Evolutionary conservation across 2,113 vertebrate genomes (phyloP).

Genomic region (Syrrhaptes paradoxus): DNA sequence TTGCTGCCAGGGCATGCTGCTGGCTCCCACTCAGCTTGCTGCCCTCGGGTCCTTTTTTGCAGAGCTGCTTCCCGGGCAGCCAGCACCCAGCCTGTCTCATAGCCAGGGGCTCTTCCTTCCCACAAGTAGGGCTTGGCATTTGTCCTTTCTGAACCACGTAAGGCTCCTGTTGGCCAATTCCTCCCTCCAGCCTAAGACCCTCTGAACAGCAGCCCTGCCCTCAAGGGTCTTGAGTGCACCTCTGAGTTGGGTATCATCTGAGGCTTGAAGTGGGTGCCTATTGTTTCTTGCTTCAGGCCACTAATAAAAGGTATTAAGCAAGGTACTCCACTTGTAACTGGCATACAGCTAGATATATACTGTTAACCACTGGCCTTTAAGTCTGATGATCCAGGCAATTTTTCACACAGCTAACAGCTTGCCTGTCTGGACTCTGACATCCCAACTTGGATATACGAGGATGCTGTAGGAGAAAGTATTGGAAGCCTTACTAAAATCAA

Average conservation of each 20-base stretch:
- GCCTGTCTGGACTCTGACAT: not conserved
- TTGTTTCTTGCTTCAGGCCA: not conserved
- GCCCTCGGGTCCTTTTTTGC: not conserved
- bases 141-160: not conserved
- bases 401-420: not conserved
- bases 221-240: not conserved
- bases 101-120: not conserved
- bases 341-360: not conserved
- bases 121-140: not conserved
- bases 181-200: not conserved
- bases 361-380: not conserved
- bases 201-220: not conserved
- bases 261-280: not conserved
- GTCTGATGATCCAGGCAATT: not conserved
- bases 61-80: not conserved
- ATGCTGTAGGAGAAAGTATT: not conserved
- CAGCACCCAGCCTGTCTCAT: not conserved
- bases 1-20: fast-evolving
- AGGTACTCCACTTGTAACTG: not conserved
- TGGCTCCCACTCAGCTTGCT: not conserved
- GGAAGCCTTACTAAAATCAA: not conserved
- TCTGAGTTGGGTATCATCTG: not conserved
- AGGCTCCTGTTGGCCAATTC: not conserved
- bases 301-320: not conserved
- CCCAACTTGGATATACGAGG: not conserved